A percentile compares a stretch with the other conserved stretches of the same genome.
Conservation (phyloP, 2,113 vertebrate species). For the Sturnus vulgaris region DNA sequence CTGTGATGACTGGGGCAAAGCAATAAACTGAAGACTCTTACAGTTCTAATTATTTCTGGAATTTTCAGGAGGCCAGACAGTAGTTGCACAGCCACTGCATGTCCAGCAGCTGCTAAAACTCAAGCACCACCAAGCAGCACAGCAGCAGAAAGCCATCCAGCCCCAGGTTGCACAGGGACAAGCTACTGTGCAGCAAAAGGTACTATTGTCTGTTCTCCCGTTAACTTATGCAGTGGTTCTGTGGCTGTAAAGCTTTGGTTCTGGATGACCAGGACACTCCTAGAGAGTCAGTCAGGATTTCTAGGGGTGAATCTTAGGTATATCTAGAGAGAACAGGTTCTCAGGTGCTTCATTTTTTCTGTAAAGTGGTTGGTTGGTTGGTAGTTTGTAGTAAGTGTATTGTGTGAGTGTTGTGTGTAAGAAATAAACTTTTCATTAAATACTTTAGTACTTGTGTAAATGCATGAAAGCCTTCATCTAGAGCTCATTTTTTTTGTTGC, state of each 20-base stretch:
- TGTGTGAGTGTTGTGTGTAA: not conserved
- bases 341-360: not conserved
- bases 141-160: constrained; percentile 86
- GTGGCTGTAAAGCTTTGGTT: not conserved
- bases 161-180: constrained; percentile 78
- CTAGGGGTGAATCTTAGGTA: not conserved
- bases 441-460: not conserved
- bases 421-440: not conserved
- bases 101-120: constrained; percentile 82
- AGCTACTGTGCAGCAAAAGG: constrained; percentile 85
- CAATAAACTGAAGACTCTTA: not conserved
- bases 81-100: constrained; percentile 78
- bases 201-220: not conserved
- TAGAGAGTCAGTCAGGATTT: not conserved
- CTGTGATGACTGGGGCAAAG: not conserved
- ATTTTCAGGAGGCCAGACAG: constrained; percentile 74
- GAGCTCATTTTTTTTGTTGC: not conserved
- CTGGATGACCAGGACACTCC: not conserved
- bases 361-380: not conserved
- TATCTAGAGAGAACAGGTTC: not conserved
- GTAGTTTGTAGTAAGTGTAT: not conserved
- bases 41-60: not conserved
- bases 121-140: constrained; percentile 74
- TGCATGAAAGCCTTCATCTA: not conserved
- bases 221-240: not conserved